Conservation (phyloP, 53 echinoderm and acorn worm species). For the Paelopatides confundens region DNA sequence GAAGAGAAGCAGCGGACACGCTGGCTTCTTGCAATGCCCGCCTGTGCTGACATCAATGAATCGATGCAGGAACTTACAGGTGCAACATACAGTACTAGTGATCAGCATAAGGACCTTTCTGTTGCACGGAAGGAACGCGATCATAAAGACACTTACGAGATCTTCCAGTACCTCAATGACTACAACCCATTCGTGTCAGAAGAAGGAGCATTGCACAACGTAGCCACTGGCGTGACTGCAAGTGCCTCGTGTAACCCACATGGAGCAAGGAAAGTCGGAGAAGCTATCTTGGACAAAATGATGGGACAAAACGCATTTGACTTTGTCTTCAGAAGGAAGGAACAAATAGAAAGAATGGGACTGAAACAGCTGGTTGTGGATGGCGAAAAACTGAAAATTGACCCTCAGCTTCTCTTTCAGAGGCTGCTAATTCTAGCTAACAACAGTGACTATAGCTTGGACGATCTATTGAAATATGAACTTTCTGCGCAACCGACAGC, state of each 20-base stretch:
- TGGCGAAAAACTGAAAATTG: slow-evolving; percentile 23
- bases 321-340: slow-evolving; percentile 17
- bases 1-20: slow-evolving; percentile 6
- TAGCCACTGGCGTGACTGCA: slow-evolving; percentile 33
- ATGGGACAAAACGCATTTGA: slow-evolving; percentile 51
- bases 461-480: no score
- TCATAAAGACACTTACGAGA: not conserved
- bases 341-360: not conserved
- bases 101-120: slow-evolving; percentile 24
- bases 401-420: no score
- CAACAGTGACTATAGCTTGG: no score
- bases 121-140: not conserved
- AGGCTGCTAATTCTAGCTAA: no score
- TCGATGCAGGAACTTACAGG: slow-evolving; percentile 41
- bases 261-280: slow-evolving; percentile 65
- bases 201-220: not conserved
- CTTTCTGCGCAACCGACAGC: no score
- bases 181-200: slow-evolving; percentile 1
- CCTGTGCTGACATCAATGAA: slow-evolving; percentile 38
- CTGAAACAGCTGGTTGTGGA: not conserved
- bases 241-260: slow-evolving; percentile 13
- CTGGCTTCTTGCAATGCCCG: slow-evolving; percentile 34
- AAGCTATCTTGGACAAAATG: slow-evolving; percentile 56
- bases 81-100: slow-evolving; percentile 24
- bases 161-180: not conserved